phyloP scores from a whole-genome alignment of 2,888 invertebrate genomes.

The Bhutanitis thaidina region DNA sequence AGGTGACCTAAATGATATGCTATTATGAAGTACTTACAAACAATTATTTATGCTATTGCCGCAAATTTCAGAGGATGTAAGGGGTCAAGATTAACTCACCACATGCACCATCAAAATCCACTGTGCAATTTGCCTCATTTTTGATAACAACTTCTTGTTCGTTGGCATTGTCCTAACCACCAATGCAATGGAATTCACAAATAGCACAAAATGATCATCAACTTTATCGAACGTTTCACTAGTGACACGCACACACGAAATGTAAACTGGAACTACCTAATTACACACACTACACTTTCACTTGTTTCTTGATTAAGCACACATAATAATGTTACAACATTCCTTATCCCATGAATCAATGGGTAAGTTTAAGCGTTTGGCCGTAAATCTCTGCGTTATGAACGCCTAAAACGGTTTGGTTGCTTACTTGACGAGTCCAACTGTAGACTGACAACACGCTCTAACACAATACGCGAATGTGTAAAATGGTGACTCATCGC shows the following conservation, averaged over 20 bases:
- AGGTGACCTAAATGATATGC: no score
- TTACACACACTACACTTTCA: constrained; percentile 57
- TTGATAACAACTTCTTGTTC: constrained; percentile 69
- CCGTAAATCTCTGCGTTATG: constrained; percentile 68
- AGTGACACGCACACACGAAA: constrained; percentile 67
- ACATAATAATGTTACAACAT: constrained; percentile 49
- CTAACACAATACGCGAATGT: constrained; percentile 80
- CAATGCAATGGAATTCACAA: constrained; percentile 59
- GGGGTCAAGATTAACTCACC: constrained; percentile 47
- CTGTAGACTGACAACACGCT: constrained; percentile 78
- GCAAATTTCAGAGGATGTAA: not conserved
- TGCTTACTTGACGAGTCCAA: constrained; percentile 68
- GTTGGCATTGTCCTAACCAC: constrained; percentile 62
- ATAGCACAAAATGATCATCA: constrained; percentile 66
- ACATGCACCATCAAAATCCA: constrained; percentile 73
- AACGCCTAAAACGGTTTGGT: constrained; percentile 66
- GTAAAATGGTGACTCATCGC: constrained; percentile 80
- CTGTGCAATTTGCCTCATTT: constrained; percentile 69
- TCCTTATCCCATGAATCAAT: constrained; percentile 49
- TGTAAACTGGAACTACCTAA: constrained; percentile 48
- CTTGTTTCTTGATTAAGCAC: constrained; percentile 51
- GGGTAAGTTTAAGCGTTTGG: constrained; percentile 58
- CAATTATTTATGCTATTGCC: no score
- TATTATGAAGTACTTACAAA: no score
- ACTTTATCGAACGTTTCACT: constrained; percentile 75